These are phyloP conservation scores for Tipula lateralis DNA, from an alignment of 2,888 invertebrate species.

Conservation along the genomic window DNA sequence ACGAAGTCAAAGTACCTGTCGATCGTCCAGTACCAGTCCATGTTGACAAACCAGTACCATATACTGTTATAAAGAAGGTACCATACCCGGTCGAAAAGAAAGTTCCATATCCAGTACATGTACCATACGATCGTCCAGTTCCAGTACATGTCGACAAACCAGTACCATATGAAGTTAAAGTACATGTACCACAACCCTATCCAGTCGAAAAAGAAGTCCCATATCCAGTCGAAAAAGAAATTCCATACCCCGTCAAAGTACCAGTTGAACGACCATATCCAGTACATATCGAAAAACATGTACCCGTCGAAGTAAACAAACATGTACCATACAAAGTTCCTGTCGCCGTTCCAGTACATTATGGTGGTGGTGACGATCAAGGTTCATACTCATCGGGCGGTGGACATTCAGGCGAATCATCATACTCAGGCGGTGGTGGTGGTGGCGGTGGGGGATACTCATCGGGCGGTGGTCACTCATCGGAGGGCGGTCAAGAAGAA, in stretches of 20 bases:
- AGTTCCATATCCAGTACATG: slow-evolving; percentile 62
- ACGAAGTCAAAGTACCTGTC: slow-evolving; percentile 65
- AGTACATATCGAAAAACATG: slow-evolving; percentile 68
- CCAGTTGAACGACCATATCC: slow-evolving; percentile 60
- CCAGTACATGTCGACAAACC: slow-evolving; percentile 69
- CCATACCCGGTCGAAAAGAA: slow-evolving; percentile 59
- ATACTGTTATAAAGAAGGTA: slow-evolving; percentile 56
- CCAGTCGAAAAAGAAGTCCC: slow-evolving; percentile 65
- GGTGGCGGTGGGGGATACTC: neutral
- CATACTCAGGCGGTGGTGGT: neutral
- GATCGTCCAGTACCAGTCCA: slow-evolving; percentile 64
- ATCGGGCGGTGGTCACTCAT: neutral
- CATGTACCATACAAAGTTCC: slow-evolving; percentile 62
- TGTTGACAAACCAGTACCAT: slow-evolving; percentile 62
- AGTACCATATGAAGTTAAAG: slow-evolving; percentile 69
- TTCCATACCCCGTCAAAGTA: slow-evolving; percentile 69
- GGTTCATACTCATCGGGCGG: slow-evolving; percentile 34
- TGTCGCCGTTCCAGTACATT: slow-evolving; percentile 33
- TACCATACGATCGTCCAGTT: slow-evolving; percentile 57
- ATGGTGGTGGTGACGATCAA: slow-evolving; percentile 34
- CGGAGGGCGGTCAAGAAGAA: neutral
- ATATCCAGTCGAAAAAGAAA: slow-evolving; percentile 61
- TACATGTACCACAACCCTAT: slow-evolving; percentile 62
- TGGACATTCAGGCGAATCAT: slow-evolving; percentile 39
- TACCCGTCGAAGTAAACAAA: slow-evolving; percentile 62